Evolutionary conservation across 2,113 vertebrate species (phyloP), one percentile per base, ranked within the genome.

Genomic region (Octodon degus): DNA sequence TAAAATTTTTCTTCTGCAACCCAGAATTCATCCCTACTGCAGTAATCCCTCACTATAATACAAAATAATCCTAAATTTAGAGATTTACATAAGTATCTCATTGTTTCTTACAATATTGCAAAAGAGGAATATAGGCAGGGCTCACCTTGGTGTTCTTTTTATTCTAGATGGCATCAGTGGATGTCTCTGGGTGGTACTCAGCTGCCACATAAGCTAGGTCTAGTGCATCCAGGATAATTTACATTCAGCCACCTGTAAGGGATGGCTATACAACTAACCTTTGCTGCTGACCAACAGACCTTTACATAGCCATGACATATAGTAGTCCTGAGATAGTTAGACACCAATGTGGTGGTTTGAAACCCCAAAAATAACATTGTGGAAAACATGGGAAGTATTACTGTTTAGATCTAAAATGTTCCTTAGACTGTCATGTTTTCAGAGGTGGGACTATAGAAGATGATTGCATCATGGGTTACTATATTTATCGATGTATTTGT

Each of bases 71-170:
- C 34, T 6, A 60, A 81, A 70, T 10, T 30, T 81, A 84, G 37
- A 84, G 30, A 13, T 70, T 68, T 82, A 62, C 87, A 53, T 3
- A 94, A 37, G 11, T 63, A 63, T 13, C 68, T 65, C 62, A 83
- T 34, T 96, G 67, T 79, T 83, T 68, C n/a, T 89, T 50, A 37
- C 5, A 11, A 86, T 77, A 77, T 89, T 93, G 22, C 80, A 37
- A n/a, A 6, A 58, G 27, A 76, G 0, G 1, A 80, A 94, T 84
- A 68, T 60, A 83, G 70, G 27, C 40, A 77, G 20, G 12, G 14
- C 34, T 93, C 8, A 81, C 12, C 34, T 81, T 3, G 9, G 25
- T 40, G n/a, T 37, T 22, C 14, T 27, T 90, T 96, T 86, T 55
- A 37, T 67, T 92, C 22, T 83, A 37, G 1, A 5, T 82, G 65